Percentiles rank a stretch among this genome's conserved stretches.
phyloP scores from a whole-genome alignment of 2,113 vertebrate genomes.

The Phalacrocorax brasilianus region DNA sequence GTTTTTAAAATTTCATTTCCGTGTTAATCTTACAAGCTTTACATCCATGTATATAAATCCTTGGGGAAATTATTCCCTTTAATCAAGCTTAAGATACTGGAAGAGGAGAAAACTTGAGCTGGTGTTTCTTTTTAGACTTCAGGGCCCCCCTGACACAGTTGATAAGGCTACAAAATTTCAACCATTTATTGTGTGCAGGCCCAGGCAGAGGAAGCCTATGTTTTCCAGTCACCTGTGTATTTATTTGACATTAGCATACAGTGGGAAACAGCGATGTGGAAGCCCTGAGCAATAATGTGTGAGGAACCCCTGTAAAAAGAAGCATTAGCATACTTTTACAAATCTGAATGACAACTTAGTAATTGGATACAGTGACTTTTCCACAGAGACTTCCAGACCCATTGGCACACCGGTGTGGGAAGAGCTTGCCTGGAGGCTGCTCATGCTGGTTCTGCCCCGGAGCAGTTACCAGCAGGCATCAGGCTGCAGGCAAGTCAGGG shows the following conservation, averaged over 20 bases:
- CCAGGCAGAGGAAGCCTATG: neutral
- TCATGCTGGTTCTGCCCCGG: neutral
- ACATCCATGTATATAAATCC: neutral
- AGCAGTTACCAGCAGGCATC: neutral
- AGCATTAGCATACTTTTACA: neutral
- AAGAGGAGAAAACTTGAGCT: neutral
- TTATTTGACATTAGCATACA: neutral
- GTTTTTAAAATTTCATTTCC: neutral
- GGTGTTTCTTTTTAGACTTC: neutral
- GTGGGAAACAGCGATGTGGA: neutral
- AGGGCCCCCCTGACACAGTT: fast-evolving
- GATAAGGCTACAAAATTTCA: neutral
- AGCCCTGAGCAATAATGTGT: neutral
- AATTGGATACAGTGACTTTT: neutral
- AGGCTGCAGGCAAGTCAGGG: neutral
- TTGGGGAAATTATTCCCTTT: neutral
- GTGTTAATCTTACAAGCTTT: neutral
- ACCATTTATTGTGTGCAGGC: neutral
- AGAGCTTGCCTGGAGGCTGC: neutral
- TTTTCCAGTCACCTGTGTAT: neutral
- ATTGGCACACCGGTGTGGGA: neutral
- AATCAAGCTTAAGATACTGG: neutral
- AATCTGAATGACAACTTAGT: neutral
- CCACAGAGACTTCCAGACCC: neutral
- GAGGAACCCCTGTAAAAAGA: neutral